Evolutionary conservation across 2,888 invertebrate genomes (phyloP).

Genomic region (Pyrocoelia pectoralis): DNA sequence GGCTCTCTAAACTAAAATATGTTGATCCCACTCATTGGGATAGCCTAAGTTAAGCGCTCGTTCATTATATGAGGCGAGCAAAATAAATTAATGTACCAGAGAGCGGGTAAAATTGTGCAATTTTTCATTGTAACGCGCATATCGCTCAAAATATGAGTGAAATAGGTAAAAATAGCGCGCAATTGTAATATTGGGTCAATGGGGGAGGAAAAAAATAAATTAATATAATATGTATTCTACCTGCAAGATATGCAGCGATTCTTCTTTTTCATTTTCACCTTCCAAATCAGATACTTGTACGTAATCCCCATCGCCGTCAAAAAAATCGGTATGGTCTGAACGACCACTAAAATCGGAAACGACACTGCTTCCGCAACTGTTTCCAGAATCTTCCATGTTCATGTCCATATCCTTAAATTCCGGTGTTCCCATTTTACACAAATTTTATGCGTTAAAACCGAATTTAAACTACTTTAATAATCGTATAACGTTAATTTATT

Average conservation of each 20-base stretch:
- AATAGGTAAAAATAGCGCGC: no score
- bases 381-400: conserved; percentile 59
- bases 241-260: conserved; percentile 53
- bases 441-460: conserved; percentile 20
- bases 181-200: no score
- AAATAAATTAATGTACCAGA: no score
- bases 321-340: conserved; percentile 60
- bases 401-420: conserved; percentile 55
- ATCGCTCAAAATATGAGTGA: no score
- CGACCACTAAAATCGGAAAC: conserved; percentile 57
- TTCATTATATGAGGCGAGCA: no score
- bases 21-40: no score
- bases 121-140: no score
- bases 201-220: no score
- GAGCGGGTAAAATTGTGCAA: no score
- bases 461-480: not conserved
- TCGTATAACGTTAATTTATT: not conserved
- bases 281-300: conserved; percentile 67
- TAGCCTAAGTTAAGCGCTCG: no score
- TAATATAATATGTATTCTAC: no score
- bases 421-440: conserved; percentile 54
- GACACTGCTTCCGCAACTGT: conserved; percentile 60
- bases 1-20: no score
- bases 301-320: conserved; percentile 65
- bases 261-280: conserved; percentile 63